phyloP scores from a whole-genome alignment of 2,797 vertebrate genomes.

The Linurgus olivaceus region DNA sequence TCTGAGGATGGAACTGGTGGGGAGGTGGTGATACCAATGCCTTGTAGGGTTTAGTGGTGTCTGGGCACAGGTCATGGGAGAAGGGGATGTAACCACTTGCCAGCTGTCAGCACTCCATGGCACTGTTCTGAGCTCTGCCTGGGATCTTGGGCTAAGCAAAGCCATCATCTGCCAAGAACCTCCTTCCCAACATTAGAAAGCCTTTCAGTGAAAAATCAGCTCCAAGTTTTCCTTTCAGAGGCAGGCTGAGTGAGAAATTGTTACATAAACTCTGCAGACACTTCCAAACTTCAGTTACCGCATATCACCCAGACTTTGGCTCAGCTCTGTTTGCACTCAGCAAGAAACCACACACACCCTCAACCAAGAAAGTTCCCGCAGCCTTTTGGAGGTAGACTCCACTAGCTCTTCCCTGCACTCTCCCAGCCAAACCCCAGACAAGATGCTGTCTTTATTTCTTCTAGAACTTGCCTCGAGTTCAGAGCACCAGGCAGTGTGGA shows the following conservation, averaged over 20 bases:
- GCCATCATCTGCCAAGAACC: background rate
- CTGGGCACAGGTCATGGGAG: background rate
- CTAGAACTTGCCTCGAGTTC: background rate
- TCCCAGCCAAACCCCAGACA: background rate
- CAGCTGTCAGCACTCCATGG: background rate
- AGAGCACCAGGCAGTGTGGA: background rate
- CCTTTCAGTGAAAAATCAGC: background rate
- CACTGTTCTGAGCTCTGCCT: background rate
- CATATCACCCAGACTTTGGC: background rate
- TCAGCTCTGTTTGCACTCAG: background rate
- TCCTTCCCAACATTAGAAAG: background rate
- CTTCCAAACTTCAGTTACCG: background rate
- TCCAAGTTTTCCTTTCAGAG: background rate
- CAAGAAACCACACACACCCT: background rate
- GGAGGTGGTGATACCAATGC: background rate
- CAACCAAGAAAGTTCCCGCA: background rate
- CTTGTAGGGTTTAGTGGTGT: background rate
- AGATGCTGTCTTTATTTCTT: background rate
- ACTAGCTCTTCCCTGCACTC: background rate
- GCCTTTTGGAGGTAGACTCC: background rate
- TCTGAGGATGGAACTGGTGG: background rate
- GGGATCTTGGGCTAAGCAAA: background rate
- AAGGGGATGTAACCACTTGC: background rate
- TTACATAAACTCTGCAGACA: constrained; percentile 4
- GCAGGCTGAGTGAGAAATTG: background rate